These are phyloP conservation scores for Vimba vimba DNA, from an alignment of 2,113 vertebrate species.

Conservation along the genomic window DNA sequence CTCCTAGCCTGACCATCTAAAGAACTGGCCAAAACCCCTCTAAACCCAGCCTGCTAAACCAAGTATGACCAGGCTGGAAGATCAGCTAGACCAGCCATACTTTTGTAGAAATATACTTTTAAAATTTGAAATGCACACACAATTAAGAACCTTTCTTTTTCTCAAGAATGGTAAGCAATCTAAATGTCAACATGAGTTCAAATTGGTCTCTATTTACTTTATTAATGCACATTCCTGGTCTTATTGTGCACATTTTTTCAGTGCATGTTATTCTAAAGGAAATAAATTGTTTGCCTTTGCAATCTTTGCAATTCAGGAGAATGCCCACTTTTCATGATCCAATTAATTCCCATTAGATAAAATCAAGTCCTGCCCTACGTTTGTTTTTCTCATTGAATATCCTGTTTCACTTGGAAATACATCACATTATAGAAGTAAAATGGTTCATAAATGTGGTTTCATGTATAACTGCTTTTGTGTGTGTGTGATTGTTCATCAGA, in stretches of 20 bases:
- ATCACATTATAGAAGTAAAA: not conserved
- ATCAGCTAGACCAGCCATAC: too few relatives aligned
- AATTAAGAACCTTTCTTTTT: too few relatives aligned
- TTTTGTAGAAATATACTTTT: too few relatives aligned
- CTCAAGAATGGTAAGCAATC: not conserved
- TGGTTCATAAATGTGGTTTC: not conserved
- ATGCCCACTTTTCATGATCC: not conserved
- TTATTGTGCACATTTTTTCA: not conserved
- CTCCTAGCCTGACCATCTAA: too few relatives aligned
- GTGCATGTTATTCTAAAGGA: not conserved
- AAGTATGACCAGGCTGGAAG: too few relatives aligned
- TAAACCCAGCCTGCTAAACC: too few relatives aligned
- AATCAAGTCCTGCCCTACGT: not conserved
- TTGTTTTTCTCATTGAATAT: not conserved
- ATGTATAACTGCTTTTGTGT: too few relatives aligned
- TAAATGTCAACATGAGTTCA: not conserved
- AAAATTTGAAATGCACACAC: too few relatives aligned
- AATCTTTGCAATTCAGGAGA: not conserved
- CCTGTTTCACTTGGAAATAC: conserved; percentile 6
- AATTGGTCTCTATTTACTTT: not conserved
- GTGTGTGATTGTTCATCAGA: not conserved
- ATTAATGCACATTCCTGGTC: not conserved
- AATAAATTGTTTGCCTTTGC: conserved; percentile 8
- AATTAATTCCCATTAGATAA: conserved; percentile 8
- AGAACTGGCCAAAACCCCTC: too few relatives aligned